These are phyloP conservation scores for Polypedilum pembai DNA, from an alignment of 1,140 invertebrate species.

Conservation along the genomic window DNA sequence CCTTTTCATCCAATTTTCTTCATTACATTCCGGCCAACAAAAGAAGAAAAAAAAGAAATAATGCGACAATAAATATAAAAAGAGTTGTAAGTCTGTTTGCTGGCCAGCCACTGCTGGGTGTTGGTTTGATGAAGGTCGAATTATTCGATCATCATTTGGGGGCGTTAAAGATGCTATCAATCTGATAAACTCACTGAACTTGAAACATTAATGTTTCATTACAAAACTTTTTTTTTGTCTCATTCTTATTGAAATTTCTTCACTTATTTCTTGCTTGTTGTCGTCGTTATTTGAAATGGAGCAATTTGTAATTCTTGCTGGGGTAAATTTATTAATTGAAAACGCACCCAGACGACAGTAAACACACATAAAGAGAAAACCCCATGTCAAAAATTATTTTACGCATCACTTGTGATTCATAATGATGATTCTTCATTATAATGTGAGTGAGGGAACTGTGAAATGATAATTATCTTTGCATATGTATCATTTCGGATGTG, in stretches of 20 bases:
- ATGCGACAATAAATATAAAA: conserved; percentile 15
- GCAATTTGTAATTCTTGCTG: no score
- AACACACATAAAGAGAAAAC: not conserved
- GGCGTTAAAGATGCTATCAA: not conserved
- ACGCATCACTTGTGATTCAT: conserved; percentile 16
- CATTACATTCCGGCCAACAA: no score
- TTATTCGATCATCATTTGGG: not conserved
- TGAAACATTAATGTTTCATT: not conserved
- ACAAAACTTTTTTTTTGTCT: no score
- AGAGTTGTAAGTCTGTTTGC: no score
- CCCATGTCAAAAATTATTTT: conserved; percentile 18
- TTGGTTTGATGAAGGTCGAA: conserved; percentile 2
- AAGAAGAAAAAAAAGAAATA: no score
- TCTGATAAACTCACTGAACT: not conserved
- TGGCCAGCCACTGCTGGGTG: no score
- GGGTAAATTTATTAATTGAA: not conserved
- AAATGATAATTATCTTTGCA: conserved; percentile 27
- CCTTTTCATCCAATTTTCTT: no score
- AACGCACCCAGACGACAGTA: not conserved
- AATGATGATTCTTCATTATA: not conserved
- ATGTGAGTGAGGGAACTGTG: conserved; percentile 8
- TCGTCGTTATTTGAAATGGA: no score
- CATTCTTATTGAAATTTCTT: no score
- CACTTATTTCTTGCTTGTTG: no score
- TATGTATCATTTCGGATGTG: conserved; percentile 23